Evolutionary conservation across 2,797 vertebrate species (phyloP), one percentile per base, ranked within the genome.

Genomic region (Pangasius djambal): DNA sequence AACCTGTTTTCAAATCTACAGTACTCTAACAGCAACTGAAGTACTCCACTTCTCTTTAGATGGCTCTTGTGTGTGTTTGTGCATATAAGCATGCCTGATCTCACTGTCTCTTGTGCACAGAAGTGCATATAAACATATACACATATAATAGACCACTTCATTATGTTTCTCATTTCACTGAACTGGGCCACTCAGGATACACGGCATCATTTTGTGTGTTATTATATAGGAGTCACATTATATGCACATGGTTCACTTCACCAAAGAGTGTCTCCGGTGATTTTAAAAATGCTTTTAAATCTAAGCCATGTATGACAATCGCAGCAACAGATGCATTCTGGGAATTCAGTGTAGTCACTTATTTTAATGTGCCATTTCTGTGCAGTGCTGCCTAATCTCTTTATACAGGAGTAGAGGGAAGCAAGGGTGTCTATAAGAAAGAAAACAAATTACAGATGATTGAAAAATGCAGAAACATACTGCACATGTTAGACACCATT

Each of bases 281-380:
- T 65, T 84, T 89, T 55, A 20, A 44, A 82, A 85, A 86, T 70
- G 37, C 72, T 85, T 83, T 61, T 69, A 63, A 57, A 75, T 63
- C 75, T 85, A 86, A 25, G 79, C 34, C 15, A 18, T 52, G 74
- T 50, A 77, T 48, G 7, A 20, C 16, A 69, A 69, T 40, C 6
- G 22, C 8, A 52, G 25, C 12, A 81, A 59, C n/a, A 37, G 52
- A 37, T 59, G 31, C 52, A 72, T 86, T 88, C 48, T 69, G 86
- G 50, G 48, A 81, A 87, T 61, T 67, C 55, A 15, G 12, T 34
- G 50, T 4, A 72, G 31, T 86, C 77, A 85, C 9, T 31, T 75
- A 81, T 67, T 88, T 82, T 70, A 81, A 20, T 31, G 52, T 59
- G 50, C 25, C 18, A n/a, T 81, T 85, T 82, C 59, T 85, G 59